phyloP scores from a whole-genome alignment of 2,113 vertebrate species.

The Kryptolebias marmoratus region DNA sequence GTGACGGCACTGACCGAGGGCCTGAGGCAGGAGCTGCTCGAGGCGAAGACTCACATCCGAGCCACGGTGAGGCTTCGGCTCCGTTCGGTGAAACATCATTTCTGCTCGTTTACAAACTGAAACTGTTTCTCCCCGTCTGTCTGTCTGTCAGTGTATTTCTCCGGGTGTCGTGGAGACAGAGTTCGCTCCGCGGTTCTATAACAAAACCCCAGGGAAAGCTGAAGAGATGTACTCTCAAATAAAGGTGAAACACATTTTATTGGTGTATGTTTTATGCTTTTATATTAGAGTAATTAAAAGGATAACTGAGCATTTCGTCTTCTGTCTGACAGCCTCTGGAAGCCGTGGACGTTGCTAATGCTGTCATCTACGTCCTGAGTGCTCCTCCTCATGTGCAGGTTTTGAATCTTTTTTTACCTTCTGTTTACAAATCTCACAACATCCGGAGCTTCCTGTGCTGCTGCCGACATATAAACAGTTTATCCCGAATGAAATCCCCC shows the following conservation, averaged over 20 bases:
- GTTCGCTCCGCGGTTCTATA: slow-evolving; percentile 25
- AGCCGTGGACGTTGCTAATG: slow-evolving; percentile 45
- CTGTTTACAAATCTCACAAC: not conserved
- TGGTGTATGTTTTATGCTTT: not conserved
- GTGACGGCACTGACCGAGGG: slow-evolving; percentile 89
- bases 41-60: slow-evolving; percentile 87
- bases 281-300: no score
- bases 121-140: not conserved
- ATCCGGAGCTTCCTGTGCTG: not conserved
- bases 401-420: not conserved
- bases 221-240: not conserved
- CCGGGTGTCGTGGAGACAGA: slow-evolving; percentile 58
- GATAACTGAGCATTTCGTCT: not conserved
- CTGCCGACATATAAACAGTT: not conserved
- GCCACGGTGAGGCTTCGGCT: slow-evolving; percentile 81
- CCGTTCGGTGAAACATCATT: no score
- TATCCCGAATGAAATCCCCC: not conserved
- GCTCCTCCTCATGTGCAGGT: slow-evolving; percentile 62
- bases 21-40: slow-evolving; percentile 39
- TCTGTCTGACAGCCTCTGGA: slow-evolving; percentile 31
- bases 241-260: slow-evolving; percentile 28
- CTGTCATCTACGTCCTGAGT: slow-evolving; percentile 42
- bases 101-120: no score
- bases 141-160: slow-evolving; percentile 46
- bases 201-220: slow-evolving; percentile 21